Percentiles rank a stretch among this genome's conserved stretches.
phyloP scores from a whole-genome alignment of 2,113 vertebrate genomes.

The Eubucco bourcierii region DNA sequence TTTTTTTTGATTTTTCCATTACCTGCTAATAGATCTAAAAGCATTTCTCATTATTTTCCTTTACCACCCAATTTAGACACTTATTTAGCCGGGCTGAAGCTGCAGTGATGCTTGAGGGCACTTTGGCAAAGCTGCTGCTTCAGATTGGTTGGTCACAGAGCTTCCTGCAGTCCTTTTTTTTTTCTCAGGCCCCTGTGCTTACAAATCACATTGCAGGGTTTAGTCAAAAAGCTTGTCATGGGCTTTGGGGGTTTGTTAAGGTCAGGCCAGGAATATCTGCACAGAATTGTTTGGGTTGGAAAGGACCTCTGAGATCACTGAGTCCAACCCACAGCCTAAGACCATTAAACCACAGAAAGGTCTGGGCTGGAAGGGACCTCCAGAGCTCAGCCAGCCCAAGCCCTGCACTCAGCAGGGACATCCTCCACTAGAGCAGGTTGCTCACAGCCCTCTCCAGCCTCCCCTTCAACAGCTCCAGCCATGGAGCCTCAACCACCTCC shows the following conservation, averaged over 20 bases:
- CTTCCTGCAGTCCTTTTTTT: neutral
- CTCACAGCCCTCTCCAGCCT: no score
- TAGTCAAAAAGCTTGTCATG: neutral
- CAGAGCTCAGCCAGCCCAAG: no score
- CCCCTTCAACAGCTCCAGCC: no score
- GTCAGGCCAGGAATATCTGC: neutral
- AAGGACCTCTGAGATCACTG: no score
- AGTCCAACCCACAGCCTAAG: no score
- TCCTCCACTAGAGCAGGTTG: no score
- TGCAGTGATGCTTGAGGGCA: neutral
- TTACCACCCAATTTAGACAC: conserved; percentile 18
- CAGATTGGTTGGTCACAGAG: neutral
- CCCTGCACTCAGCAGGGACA: no score
- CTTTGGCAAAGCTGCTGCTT: neutral
- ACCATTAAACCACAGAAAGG: no score
- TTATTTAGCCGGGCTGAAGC: conserved; percentile 25
- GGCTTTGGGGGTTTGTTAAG: neutral
- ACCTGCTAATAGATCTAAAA: conserved; percentile 48
- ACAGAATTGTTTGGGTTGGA: neutral
- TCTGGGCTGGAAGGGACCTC: no score
- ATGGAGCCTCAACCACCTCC: no score
- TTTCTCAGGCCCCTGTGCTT: neutral
- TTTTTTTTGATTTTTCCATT: conserved; percentile 46
- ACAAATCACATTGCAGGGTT: neutral
- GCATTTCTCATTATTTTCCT: conserved; percentile 54